These are phyloP conservation scores for Gasterosteus aculeatus DNA, from an alignment of 2,113 vertebrate species.

Conservation along the genomic window DNA sequence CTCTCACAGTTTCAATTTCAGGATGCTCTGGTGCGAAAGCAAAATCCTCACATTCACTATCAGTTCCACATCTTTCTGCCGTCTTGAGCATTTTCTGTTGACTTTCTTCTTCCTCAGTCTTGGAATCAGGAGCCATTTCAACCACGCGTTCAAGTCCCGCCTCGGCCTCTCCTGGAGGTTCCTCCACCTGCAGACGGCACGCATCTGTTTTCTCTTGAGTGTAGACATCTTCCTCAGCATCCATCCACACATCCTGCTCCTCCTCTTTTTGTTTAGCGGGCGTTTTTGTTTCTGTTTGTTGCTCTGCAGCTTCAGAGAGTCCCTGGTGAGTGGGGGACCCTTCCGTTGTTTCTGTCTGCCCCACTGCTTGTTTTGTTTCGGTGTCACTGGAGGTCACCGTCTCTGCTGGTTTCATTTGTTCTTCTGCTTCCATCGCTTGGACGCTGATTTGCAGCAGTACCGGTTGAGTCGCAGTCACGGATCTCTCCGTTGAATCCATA, in stretches of 20 bases:
- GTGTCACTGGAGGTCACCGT: not conserved
- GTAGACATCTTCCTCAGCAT: conserved; percentile 70
- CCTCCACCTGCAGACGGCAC: conserved; percentile 2
- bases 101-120: conserved; percentile 6
- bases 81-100: conserved; percentile 1
- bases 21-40: conserved; percentile 55
- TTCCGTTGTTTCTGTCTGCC: conserved; percentile 19
- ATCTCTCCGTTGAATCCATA: not conserved
- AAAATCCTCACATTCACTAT: conserved; percentile 67
- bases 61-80: conserved; percentile 13
- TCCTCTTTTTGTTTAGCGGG: conserved; percentile 45
- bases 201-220: conserved; percentile 6
- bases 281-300: conserved; percentile 17
- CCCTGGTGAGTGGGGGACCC: not conserved
- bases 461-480: not conserved
- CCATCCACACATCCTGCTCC: conserved; percentile 76
- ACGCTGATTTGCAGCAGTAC: not conserved
- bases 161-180: conserved; percentile 3
- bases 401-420: conserved; percentile 38
- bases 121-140: not conserved
- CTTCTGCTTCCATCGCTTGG: conserved; percentile 25
- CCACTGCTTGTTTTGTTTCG: conserved; percentile 30
- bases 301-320: conserved; percentile 8
- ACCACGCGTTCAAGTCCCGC: not conserved
- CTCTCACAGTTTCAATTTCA: not conserved